Evolutionary conservation across 2,113 vertebrate genomes (phyloP).

Genomic region (Burhinus oedicnemus): DNA sequence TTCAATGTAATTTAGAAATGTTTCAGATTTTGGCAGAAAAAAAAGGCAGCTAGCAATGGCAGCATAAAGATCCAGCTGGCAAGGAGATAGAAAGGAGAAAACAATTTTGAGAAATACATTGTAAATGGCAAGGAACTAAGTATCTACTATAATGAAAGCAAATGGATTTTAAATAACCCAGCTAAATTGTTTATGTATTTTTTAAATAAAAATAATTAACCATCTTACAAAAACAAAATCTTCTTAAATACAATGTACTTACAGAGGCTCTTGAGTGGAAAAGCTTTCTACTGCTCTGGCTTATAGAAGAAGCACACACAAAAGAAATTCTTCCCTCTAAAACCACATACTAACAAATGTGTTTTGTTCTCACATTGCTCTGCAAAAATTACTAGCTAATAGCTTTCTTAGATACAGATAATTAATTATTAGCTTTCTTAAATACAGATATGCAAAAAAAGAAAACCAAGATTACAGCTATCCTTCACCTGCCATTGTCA

Average conservation of each 20-base stretch:
- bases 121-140: not conserved
- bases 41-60: not conserved
- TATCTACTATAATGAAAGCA: conserved; percentile 6
- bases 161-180: conserved; percentile 47
- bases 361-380: not conserved
- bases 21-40: conserved; percentile 21
- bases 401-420: not conserved
- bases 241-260: conserved; percentile 12
- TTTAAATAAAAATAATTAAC: conserved; percentile 29
- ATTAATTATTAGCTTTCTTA: not conserved
- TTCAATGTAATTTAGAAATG: not conserved
- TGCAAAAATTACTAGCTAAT: not conserved
- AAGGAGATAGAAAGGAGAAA: conserved; percentile 21
- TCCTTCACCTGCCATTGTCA: not conserved
- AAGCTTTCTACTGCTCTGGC: conserved; percentile 30
- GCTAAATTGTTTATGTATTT: conserved; percentile 15
- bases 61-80: conserved; percentile 34
- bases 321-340: conserved; percentile 15
- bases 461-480: not conserved
- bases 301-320: not conserved
- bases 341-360: not conserved
- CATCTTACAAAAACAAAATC: not conserved
- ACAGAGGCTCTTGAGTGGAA: not conserved
- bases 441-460: not conserved
- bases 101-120: conserved; percentile 14